Base-by-base conservation (phyloP, 2,888 invertebrate genomes). In the Ferrisia virgata region DNA sequence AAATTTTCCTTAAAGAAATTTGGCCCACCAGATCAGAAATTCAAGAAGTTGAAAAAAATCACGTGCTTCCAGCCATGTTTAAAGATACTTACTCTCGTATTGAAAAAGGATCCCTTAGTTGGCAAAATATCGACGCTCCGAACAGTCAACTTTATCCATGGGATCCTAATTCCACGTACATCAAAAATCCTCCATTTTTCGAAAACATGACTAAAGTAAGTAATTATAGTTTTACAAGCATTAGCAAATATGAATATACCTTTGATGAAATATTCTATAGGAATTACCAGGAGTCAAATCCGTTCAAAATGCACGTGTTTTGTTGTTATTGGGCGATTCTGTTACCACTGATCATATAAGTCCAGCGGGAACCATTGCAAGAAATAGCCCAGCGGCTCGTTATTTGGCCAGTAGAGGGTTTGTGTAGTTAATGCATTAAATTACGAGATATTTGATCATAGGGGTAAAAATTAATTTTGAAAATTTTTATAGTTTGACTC, bases 331-430 rank as follows among this genome's bases (percentile, higher is more conserved):
- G 85, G 97, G 97, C 0, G 99, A 99, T 89, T 98, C 97, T 0
- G 98, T 99, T 8, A 99, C 99, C 36, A 99, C 99, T 0, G 99
- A 99, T 90, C 99, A 99, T 89, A 99, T 99, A 86, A 98, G 98
- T 1, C 99, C 99, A 0, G 99, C 99, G 25, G 99, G 99, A 4
- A 96, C 97, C 85, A 99, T 99, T 87, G 96, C 98, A 0, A 91
- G 98, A 84, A 97, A 94, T 88, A 97, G 97, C 82, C 94, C 98
- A 0, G 98, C 99, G 0, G 96, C 96, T 0, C 90, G 95, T 87
- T 96, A 93, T 89, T 90, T 97, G 15, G 92, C 93, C 0, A 89
- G 89, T 85, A 91, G 91, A 87, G 94, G 94, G 94, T 94, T 87
- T 88, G 90, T 88, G 82, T 47, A 43, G n/a, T 85, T 79, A 43